Evolutionary conservation across 1,140 invertebrate species (phyloP).

Genomic region (Drosophila pachea): DNA sequence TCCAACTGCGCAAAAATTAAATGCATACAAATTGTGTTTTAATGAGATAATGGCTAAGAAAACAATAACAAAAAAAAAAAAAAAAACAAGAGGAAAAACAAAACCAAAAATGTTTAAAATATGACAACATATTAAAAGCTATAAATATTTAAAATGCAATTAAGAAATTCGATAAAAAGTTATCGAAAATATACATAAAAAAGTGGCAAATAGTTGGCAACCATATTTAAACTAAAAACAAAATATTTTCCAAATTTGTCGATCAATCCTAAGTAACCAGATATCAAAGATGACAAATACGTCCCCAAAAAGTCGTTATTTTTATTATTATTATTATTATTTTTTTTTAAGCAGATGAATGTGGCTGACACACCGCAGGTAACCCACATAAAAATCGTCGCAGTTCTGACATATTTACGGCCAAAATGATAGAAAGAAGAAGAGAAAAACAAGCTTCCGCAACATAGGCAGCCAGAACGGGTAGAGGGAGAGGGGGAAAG

Average conservation of each 20-base stretch:
- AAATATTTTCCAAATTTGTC: background rate
- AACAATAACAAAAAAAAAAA: conserved; percentile 2
- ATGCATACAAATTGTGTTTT: conserved; percentile 67
- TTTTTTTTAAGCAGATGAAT: background rate
- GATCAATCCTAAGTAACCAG: too few relatives aligned
- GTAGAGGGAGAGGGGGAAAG: conserved; percentile 10
- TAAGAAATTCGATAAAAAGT: conserved; percentile 17
- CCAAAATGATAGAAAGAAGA: background rate
- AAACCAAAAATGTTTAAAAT: conserved; percentile 9
- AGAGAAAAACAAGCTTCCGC: conserved; percentile 50
- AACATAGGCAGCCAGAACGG: conserved; percentile 20
- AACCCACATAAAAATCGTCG: conserved; percentile 5
- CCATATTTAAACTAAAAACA: too few relatives aligned
- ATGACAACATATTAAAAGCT: background rate
- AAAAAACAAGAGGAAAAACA: conserved; percentile 21
- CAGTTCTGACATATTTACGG: background rate
- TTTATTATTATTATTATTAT: background rate
- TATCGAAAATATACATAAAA: conserved; percentile 8
- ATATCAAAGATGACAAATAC: too few relatives aligned
- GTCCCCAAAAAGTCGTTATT: background rate
- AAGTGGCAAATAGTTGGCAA: too few relatives aligned
- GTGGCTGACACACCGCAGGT: background rate
- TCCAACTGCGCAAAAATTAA: conserved; percentile 36
- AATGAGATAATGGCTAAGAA: conserved; percentile 65
- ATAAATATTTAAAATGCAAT: conserved; percentile 3